These are phyloP conservation scores for Aporrectodea caliginosa DNA, from an alignment of 1,140 invertebrate genomes.

Conservation along the genomic window DNA sequence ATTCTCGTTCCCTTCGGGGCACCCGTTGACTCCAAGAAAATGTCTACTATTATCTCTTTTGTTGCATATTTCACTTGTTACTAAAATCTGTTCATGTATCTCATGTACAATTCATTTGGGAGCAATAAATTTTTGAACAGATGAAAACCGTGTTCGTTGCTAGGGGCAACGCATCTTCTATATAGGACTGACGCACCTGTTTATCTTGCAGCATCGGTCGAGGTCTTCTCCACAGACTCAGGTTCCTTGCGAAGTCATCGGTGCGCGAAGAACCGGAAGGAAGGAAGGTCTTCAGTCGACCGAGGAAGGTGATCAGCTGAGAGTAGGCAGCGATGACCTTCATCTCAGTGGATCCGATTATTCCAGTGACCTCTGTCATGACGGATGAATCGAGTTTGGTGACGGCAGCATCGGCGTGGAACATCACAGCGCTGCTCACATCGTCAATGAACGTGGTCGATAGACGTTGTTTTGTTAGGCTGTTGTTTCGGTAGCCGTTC, in stretches of 20 bases:
- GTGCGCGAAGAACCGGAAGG: neutral
- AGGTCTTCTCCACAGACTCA: neutral
- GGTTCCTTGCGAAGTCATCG: neutral
- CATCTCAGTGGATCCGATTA: neutral
- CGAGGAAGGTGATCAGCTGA: neutral
- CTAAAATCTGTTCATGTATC: neutral
- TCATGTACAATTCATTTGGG: neutral
- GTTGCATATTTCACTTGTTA: neutral
- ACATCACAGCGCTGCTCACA: neutral
- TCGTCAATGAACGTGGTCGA: neutral
- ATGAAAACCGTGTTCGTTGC: too few species aligned
- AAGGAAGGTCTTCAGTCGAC: neutral
- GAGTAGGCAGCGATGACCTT: neutral
- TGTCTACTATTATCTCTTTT: neutral
- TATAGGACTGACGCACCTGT: neutral
- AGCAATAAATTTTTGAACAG: too few species aligned
- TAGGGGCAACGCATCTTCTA: too few species aligned
- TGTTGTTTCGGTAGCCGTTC: neutral
- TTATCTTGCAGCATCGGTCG: neutral
- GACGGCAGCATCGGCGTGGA: neutral
- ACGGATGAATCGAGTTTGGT: neutral
- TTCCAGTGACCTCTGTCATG: neutral
- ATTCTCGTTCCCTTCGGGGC: too few species aligned
- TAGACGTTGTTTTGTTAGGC: neutral
- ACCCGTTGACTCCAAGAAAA: too few species aligned